Percentiles rank a stretch among this genome's conserved stretches.
Conservation (phyloP, 2,888 invertebrate genomes). For the Margaritifera margaritifera region DNA sequence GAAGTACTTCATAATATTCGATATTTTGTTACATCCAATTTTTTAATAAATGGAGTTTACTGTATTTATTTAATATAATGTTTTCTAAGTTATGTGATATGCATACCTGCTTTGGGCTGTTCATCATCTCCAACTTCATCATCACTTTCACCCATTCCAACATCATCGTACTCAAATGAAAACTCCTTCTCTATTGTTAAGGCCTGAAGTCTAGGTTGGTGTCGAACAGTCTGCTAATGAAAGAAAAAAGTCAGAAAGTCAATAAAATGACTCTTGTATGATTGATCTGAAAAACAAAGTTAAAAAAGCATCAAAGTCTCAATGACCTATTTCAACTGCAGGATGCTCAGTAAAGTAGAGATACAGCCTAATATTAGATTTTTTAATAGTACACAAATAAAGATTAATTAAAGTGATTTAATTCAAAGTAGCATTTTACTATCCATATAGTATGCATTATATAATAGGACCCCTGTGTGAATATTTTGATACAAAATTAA, state of each 20-base stretch:
- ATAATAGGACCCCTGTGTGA: too few relatives aligned
- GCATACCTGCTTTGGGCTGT: conserved; percentile 42
- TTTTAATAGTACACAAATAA: too few relatives aligned
- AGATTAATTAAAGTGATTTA: too few relatives aligned
- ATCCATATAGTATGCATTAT: too few relatives aligned
- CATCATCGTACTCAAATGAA: conserved; percentile 63
- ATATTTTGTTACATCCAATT: neutral
- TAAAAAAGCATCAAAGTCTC: neutral
- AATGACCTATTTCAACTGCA: neutral
- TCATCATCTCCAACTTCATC: conserved; percentile 72
- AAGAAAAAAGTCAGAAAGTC: neutral
- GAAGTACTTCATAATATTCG: neutral
- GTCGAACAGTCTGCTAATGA: conserved; percentile 32
- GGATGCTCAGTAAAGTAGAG: neutral
- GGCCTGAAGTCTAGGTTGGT: conserved; percentile 64
- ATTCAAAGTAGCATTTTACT: too few relatives aligned
- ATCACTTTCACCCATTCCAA: conserved; percentile 64
- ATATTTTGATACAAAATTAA: too few relatives aligned
- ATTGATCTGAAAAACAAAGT: too few relatives aligned
- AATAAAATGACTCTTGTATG: neutral
- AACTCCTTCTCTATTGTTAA: conserved; percentile 66
- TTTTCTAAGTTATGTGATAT: neutral
- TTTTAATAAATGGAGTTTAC: too few relatives aligned
- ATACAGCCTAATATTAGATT: neutral
- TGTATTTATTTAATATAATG: too few relatives aligned